Evolutionary conservation across 2,888 invertebrate genomes (phyloP), one percentile per base, ranked within the genome.

Genomic region (Drosophila nigricruria): DNA sequence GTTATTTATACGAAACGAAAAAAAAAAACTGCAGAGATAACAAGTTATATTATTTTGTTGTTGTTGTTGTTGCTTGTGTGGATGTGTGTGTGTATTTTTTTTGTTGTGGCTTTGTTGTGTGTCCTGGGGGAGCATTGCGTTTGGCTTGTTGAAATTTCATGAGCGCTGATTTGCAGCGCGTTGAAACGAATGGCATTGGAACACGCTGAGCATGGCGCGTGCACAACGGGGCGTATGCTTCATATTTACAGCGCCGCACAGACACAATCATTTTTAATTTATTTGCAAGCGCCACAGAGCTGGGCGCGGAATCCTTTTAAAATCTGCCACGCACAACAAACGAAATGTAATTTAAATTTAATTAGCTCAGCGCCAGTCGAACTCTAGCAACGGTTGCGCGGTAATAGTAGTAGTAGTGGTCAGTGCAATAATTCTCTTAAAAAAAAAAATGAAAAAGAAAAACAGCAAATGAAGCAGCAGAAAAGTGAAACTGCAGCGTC

Each of bases 311-410:
- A 77, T 71, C 67, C 77, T 59, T 84, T 72, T 64, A 68, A 74
- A 68, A 47, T 47, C 56, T 59, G 32, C 53, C 34, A 60, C 42
- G 57, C 76, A 56, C 60, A 53, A 52, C 65, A 60, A 54, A 62
- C 62, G 66, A 68, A 69, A 67, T 68, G 77, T 87, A 87, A 85
- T 84, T 83, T 81, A 77, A 83, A 81, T 84, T 87, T 86, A 81
- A 77, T 84, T 81, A 81, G 70, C 76, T 67, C 25, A 38, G 42
- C 49, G 42, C 50, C 38, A 58, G 38, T 54, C 40, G 53, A 45
- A 18, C 49, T 42, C 36, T 18, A 23, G 8, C 36, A n/a, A 3
- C 30, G 36, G 23, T 6, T 1, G 25, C 5, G 2, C n/a, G 5
- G 16, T 6, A n/a, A 67, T 58, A 54, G 34, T 43, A 54, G n/a